phyloP scores from a whole-genome alignment of 2,888 invertebrate genomes.

The Sarcophaga caerulescens region DNA sequence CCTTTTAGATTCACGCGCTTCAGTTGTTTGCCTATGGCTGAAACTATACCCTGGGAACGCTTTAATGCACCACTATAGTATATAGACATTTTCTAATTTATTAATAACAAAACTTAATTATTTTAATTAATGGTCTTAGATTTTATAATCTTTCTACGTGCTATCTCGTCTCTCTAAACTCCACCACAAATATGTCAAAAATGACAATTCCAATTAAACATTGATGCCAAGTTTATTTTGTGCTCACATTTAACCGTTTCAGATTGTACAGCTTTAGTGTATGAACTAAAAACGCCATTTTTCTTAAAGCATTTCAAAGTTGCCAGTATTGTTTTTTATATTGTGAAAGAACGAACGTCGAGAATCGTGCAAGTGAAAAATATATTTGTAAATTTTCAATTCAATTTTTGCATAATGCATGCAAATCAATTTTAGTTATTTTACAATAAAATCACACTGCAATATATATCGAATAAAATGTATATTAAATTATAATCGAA shows the following conservation, averaged over 20 bases:
- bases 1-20: conserved; percentile 88
- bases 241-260: not conserved
- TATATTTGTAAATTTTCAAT: conserved; percentile 73
- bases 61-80: conserved; percentile 86
- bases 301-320: conserved; percentile 59
- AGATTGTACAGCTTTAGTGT: conserved; percentile 27
- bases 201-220: conserved; percentile 1
- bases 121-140: not conserved
- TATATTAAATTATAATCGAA: conserved; percentile 64
- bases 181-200: conserved; percentile 32
- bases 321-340: conserved; percentile 65
- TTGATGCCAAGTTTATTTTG: conserved; percentile 43
- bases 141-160: conserved; percentile 41
- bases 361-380: conserved; percentile 74
- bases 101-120: conserved; percentile 13
- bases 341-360: conserved; percentile 72
- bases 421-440: conserved; percentile 71
- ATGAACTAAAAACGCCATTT: conserved; percentile 42
- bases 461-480: conserved; percentile 66
- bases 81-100: conserved; percentile 85
- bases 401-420: conserved; percentile 77
- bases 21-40: conserved; percentile 88
- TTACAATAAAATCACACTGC: conserved; percentile 52
- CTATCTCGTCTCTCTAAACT: not conserved
- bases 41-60: conserved; percentile 86